phyloP scores from a whole-genome alignment of 2,888 invertebrate species.

The Pharmacophagus antenor region DNA sequence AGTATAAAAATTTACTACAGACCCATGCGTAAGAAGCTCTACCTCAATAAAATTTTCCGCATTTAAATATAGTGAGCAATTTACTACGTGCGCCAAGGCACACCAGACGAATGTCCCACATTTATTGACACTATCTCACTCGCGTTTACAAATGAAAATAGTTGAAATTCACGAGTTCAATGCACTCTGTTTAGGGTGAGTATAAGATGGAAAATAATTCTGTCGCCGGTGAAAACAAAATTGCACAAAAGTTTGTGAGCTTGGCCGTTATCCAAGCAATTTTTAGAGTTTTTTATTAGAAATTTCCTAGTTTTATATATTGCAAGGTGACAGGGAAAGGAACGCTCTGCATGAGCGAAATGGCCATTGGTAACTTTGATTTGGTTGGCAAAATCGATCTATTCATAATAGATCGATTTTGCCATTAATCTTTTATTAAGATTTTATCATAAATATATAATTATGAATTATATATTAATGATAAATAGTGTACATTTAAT shows the following conservation, averaged over 20 bases:
- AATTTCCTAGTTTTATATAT: constrained; percentile 12
- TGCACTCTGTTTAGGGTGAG: constrained; percentile 17
- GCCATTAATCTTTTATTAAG: too few species aligned
- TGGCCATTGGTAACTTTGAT: background rate
- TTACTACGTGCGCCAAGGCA: constrained; percentile 7
- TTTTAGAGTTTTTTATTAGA: constrained; percentile 17
- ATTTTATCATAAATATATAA: too few species aligned
- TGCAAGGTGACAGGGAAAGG: background rate
- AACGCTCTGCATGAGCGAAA: constrained; percentile 17
- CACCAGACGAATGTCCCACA: constrained; percentile 1
- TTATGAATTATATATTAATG: constrained; percentile 9
- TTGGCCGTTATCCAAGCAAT: constrained; percentile 34
- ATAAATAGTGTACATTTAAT: constrained; percentile 27
- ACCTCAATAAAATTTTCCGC: background rate
- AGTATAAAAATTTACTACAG: background rate
- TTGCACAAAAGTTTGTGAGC: constrained; percentile 20
- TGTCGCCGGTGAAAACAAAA: constrained; percentile 22
- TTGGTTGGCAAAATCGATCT: constrained; percentile 2
- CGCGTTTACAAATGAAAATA: constrained; percentile 6
- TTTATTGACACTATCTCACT: constrained; percentile 8
- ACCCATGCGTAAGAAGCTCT: background rate
- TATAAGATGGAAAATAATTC: constrained; percentile 10
- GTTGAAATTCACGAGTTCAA: constrained; percentile 19
- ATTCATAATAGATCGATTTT: constrained; percentile 1
- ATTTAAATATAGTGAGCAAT: constrained; percentile 1